Evolutionary conservation across 1,140 invertebrate genomes (phyloP), one percentile per base, ranked within the genome.

Genomic region (Drosophila orena): DNA sequence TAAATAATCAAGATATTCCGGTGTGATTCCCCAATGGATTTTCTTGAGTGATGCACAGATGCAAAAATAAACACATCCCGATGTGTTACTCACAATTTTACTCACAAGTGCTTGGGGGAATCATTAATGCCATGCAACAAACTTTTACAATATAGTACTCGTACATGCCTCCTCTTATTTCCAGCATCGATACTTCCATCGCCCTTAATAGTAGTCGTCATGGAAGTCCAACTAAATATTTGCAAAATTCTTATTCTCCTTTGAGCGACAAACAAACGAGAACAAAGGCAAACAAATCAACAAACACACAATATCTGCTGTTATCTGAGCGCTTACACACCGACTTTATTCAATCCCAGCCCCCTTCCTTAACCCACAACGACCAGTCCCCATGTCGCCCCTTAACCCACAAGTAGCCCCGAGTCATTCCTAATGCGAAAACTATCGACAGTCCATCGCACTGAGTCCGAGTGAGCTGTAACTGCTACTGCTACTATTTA

Each of bases 371-470:
- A 40, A 52, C 49, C 34, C 27, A 44, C 34, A 74, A 38, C 47
- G 3, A 12, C 37, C 14, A 38, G 14, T 12, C 12, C 37, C 37
- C 30, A n/a, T 8, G 15, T 44, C 47, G 57, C 35, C 58, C 57
- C 69, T 60, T 50, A 40, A 52, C 49, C 34, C 38, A 68, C 42
- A 74, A 43, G 37, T 59, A 35, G 57, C 56, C 56, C 30, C 2
- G 30, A 72, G 57, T 71, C 49, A 54, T 24, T 61, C 60, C 47
- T 59, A 59, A 73, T 73, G 70, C 55, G 59, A 71, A 60, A 72
- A 73, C 57, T 73, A 62, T 75, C 69, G 69, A 71, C 69, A 71
- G 66, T 59, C 66, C 52, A 53, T 52, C 15, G 58, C 35, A 38
- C 14, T 24, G 44, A 50, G 64, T 62, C 65, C 40, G 47, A 66